A percentile compares a stretch with the other conserved stretches of the same genome.
Conservation (phyloP, 2,113 vertebrate species). For the Petaurus breviceps region DNA sequence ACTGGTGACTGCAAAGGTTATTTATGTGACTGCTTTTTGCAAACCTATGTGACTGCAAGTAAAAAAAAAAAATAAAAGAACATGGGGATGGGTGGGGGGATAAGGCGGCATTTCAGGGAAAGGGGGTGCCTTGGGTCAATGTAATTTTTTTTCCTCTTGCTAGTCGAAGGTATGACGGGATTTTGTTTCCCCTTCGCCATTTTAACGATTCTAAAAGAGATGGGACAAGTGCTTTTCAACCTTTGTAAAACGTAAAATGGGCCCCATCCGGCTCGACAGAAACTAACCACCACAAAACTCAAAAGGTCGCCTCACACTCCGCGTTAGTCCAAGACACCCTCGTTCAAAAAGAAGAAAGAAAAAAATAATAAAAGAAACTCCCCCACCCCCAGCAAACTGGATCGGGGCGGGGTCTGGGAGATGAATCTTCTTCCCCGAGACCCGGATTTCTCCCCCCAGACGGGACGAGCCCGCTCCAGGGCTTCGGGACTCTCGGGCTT, state of each 20-base stretch:
- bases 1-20: constrained; percentile 71
- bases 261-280: constrained; percentile 71
- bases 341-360: neutral
- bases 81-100: constrained; percentile 17
- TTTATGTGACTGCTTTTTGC: constrained; percentile 87
- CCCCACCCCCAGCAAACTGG: neutral
- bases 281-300: constrained; percentile 27
- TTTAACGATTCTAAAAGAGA: constrained; percentile 75
- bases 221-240: constrained; percentile 84
- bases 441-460: neutral
- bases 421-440: constrained; percentile 39
- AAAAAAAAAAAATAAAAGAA: constrained; percentile 58
- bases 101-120: constrained; percentile 59
- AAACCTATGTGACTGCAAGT: constrained; percentile 83
- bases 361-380: neutral
- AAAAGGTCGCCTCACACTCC: neutral
- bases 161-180: constrained; percentile 57
- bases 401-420: neutral
- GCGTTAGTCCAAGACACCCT: neutral
- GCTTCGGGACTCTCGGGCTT: neutral
- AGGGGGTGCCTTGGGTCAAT: constrained; percentile 52
- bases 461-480: constrained; percentile 15
- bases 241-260: constrained; percentile 78
- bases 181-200: constrained; percentile 80
- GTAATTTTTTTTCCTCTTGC: constrained; percentile 67